Conservation (phyloP, 2,888 invertebrate genomes). For the Euplexia lucipara region DNA sequence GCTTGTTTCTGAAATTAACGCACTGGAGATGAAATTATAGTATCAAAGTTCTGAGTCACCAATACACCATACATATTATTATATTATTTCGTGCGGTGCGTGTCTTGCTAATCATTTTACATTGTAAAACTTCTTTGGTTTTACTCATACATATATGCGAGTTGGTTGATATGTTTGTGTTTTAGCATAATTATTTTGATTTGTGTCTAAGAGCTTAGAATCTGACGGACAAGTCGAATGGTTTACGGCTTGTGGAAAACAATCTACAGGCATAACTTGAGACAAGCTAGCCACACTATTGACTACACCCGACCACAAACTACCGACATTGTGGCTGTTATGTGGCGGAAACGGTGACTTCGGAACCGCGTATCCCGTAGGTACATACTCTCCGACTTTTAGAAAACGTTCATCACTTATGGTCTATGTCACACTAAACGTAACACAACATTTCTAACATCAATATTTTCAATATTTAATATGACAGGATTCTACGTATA, state of each 20-base stretch:
- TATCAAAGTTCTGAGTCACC: slow-evolving; percentile 1
- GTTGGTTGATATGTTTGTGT: not conserved
- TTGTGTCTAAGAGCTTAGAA: not conserved
- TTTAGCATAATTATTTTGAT: not conserved
- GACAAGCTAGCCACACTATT: not conserved
- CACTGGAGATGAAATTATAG: not conserved
- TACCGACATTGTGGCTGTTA: not conserved
- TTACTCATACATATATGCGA: slow-evolving; percentile 6
- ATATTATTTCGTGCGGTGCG: not conserved
- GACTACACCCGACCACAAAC: not conserved
- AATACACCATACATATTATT: not conserved
- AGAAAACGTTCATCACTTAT: no score
- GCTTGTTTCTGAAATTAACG: slow-evolving; percentile 4
- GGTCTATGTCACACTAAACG: no score
- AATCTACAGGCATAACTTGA: not conserved
- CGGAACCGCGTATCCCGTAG: no score
- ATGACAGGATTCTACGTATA: no score
- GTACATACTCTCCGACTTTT: no score
- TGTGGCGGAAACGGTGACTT: not conserved
- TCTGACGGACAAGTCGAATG: not conserved
- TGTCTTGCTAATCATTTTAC: not conserved
- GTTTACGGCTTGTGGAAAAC: no score
- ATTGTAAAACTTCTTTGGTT: not conserved
- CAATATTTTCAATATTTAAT: no score
- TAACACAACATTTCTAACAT: no score